Conservation (phyloP, 2,888 invertebrate genomes). For the Actias luna region DNA sequence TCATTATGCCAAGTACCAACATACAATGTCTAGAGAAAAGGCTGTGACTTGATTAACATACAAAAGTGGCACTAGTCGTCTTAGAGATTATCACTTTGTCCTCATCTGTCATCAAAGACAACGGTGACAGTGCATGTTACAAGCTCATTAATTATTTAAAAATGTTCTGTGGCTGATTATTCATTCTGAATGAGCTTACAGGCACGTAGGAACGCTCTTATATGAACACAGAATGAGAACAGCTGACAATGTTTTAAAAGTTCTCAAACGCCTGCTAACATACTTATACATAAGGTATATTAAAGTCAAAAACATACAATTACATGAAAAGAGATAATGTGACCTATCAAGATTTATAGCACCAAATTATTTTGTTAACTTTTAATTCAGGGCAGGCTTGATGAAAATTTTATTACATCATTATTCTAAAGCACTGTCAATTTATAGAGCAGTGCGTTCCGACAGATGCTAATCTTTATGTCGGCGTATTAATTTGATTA, state of each 20-base stretch:
- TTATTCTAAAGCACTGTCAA: neutral
- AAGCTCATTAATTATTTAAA: slow-evolving; percentile 43
- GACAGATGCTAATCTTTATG: neutral
- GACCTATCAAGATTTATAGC: neutral
- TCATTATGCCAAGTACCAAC: slow-evolving; percentile 33
- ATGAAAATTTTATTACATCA: too few relatives aligned
- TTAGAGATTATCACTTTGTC: slow-evolving; percentile 31
- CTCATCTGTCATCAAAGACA: slow-evolving; percentile 40
- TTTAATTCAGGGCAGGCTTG: too few relatives aligned
- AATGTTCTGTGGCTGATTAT: slow-evolving; percentile 8
- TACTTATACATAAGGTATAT: neutral
- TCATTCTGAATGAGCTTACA: slow-evolving; percentile 1
- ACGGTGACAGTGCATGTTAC: slow-evolving; percentile 43
- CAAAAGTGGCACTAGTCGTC: slow-evolving; percentile 50
- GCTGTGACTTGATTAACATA: slow-evolving; percentile 53
- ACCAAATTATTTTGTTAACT: neutral
- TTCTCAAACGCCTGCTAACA: neutral
- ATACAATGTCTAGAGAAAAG: slow-evolving; percentile 33
- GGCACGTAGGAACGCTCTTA: neutral
- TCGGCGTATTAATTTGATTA: neutral
- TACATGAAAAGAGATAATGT: neutral
- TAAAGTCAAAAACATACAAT: neutral
- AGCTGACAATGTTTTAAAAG: neutral
- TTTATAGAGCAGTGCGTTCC: neutral
- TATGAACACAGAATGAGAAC: neutral